Conservation (phyloP, 2,113 vertebrate genomes). For the Neogobius melanostomus region DNA sequence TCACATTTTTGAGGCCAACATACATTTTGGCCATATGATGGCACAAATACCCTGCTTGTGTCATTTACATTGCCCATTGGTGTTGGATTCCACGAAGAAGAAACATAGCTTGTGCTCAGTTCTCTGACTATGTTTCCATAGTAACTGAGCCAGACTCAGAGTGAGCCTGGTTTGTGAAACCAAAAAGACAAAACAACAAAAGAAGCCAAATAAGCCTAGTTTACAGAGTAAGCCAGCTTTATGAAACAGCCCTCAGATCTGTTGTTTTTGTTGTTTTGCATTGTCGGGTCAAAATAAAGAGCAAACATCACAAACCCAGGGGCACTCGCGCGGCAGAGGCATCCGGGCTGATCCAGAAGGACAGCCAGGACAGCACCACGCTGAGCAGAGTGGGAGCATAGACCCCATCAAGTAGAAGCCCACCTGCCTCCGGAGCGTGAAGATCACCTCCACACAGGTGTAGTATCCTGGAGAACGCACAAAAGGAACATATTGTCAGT, state of each 20-base stretch:
- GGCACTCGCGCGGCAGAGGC: conserved; percentile 95
- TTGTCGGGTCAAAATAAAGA: not conserved
- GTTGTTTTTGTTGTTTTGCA: not conserved
- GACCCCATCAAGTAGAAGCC: conserved; percentile 98
- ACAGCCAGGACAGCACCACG: conserved; percentile 95
- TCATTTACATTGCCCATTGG: too few relatives aligned
- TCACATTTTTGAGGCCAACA: too few relatives aligned
- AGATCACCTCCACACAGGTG: conserved; percentile 97
- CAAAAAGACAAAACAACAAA: too few relatives aligned
- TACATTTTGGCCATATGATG: too few relatives aligned
- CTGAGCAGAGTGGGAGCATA: conserved; percentile 94
- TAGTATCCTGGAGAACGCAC: conserved; percentile 85
- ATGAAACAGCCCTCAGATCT: not conserved
- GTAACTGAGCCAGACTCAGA: too few relatives aligned
- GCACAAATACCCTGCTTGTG: too few relatives aligned
- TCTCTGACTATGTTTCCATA: too few relatives aligned
- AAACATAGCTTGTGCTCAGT: too few relatives aligned
- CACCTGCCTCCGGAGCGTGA: conserved; percentile 91
- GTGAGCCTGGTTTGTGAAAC: too few relatives aligned
- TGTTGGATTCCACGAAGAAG: too few relatives aligned
- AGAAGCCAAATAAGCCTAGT: too few relatives aligned
- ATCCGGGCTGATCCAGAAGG: conserved; percentile 99
- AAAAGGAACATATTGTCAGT: not conserved
- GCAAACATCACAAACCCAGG: conserved; percentile 77
- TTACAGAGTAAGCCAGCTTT: too few relatives aligned